A percentile compares a stretch with the other conserved stretches of the same genome.
Evolutionary conservation across 1,140 invertebrate genomes (phyloP).

Genomic region (Phymorhynchus buccinoides): DNA sequence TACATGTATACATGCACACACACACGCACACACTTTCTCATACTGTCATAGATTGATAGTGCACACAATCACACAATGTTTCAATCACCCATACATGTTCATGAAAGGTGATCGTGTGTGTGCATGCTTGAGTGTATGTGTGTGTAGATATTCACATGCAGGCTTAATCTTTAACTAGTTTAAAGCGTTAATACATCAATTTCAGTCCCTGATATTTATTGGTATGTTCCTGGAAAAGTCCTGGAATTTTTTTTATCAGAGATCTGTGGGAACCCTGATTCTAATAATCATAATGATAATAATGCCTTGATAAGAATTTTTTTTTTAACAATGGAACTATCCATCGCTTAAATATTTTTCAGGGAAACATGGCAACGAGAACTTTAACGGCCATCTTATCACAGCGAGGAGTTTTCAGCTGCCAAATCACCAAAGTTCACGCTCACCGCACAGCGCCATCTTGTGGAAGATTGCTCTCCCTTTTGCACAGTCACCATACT

Average conservation of each 20-base stretch:
- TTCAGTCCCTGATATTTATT: too few relatives aligned
- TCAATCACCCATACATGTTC: neutral
- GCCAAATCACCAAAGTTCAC: neutral
- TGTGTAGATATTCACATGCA: too few relatives aligned
- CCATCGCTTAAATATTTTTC: neutral
- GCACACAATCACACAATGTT: neutral
- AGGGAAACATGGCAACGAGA: neutral
- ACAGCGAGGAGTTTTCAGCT: neutral
- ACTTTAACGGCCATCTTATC: neutral
- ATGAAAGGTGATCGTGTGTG: too few relatives aligned
- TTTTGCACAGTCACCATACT: neutral
- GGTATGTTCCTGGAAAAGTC: too few relatives aligned
- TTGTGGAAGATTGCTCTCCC: neutral
- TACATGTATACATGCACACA: neutral
- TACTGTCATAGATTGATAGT: neutral
- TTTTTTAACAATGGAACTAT: too few relatives aligned
- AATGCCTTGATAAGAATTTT: too few relatives aligned
- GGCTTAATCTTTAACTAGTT: too few relatives aligned
- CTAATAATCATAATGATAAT: too few relatives aligned
- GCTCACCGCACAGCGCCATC: neutral
- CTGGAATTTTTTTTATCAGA: too few relatives aligned
- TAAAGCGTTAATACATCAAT: too few relatives aligned
- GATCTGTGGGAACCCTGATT: too few relatives aligned
- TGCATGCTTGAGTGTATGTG: too few relatives aligned
- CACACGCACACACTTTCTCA: constrained; percentile 4